Percentiles rank a stretch among this genome's conserved stretches.
phyloP scores from a whole-genome alignment of 2,888 invertebrate genomes.

The Hirtodrosophila confusa region DNA sequence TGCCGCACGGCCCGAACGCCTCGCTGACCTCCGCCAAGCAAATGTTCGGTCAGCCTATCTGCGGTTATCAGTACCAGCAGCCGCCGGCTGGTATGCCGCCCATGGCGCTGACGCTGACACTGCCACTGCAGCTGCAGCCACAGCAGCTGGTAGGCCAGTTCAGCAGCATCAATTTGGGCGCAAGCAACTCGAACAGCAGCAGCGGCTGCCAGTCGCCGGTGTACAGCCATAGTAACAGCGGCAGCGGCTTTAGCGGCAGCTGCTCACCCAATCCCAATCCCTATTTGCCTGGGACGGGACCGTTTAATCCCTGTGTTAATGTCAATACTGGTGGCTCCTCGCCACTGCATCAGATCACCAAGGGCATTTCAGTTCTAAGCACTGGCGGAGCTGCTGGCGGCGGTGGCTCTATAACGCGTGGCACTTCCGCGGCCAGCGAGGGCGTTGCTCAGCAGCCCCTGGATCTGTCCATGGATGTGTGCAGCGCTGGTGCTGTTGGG shows the following conservation, averaged over 20 bases:
- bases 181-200: slow-evolving; percentile 71
- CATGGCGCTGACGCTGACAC: slow-evolving; percentile 36
- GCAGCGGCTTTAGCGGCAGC: slow-evolving; percentile 80
- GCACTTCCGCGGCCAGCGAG: slow-evolving; percentile 87
- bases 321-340: slow-evolving; percentile 83
- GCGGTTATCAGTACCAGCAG: slow-evolving; percentile 64
- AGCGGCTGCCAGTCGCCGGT: slow-evolving; percentile 86
- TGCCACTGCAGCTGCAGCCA: slow-evolving; percentile 43
- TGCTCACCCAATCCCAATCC: slow-evolving; percentile 84
- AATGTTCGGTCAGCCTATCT: slow-evolving; percentile 68
- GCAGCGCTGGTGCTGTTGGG: slow-evolving; percentile 44
- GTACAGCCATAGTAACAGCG: slow-evolving; percentile 74
- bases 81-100: slow-evolving; percentile 12
- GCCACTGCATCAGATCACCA: slow-evolving; percentile 88
- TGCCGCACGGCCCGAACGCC: slow-evolving; percentile 65
- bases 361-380: slow-evolving; percentile 90
- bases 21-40: slow-evolving; percentile 68
- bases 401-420: slow-evolving; percentile 89
- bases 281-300: slow-evolving; percentile 70
- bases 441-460: slow-evolving; percentile 81
- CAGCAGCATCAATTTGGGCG: slow-evolving; percentile 75
- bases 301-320: slow-evolving; percentile 59
- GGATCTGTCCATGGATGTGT: slow-evolving; percentile 84
- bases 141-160: slow-evolving; percentile 75
- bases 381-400: slow-evolving; percentile 85